These are phyloP conservation scores for Lithophane socia DNA, from an alignment of 2,888 invertebrate species.

Conservation along the genomic window DNA sequence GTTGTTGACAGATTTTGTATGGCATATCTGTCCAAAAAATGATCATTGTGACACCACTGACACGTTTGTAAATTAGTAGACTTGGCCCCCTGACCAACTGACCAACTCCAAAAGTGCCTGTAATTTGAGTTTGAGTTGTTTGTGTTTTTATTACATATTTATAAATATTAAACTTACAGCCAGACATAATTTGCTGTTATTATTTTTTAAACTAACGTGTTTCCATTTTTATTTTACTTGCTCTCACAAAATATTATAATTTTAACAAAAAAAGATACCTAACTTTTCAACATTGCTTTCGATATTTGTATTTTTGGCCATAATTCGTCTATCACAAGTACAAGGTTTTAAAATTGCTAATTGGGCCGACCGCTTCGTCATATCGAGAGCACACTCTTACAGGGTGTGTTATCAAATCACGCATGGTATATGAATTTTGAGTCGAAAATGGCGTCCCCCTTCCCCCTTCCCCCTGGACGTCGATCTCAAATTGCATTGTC, in stretches of 20 bases:
- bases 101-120: no score
- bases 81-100: no score
- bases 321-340: conserved; percentile 24
- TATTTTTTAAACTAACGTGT: not conserved
- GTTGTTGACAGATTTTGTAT: no score
- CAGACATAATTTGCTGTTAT: no score
- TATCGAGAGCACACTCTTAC: conserved; percentile 68
- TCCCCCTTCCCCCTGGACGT: not conserved
- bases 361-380: conserved; percentile 71
- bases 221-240: not conserved
- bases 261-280: not conserved
- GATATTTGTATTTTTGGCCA: not conserved
- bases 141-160: no score
- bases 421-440: conserved; percentile 10
- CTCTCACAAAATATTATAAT: not conserved
- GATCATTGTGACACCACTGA: no score
- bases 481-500: conserved; percentile 39
- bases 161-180: no score
- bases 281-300: no score
- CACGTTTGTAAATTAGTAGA: no score
- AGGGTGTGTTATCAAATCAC: conserved; percentile 60
- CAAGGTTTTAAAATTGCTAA: conserved; percentile 74
- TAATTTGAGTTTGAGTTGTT: no score
- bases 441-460: conserved; percentile 18
- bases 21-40: no score